Evolutionary conservation across 2,888 invertebrate genomes (phyloP).

Genomic region (Dermolepida albohirtum): DNA sequence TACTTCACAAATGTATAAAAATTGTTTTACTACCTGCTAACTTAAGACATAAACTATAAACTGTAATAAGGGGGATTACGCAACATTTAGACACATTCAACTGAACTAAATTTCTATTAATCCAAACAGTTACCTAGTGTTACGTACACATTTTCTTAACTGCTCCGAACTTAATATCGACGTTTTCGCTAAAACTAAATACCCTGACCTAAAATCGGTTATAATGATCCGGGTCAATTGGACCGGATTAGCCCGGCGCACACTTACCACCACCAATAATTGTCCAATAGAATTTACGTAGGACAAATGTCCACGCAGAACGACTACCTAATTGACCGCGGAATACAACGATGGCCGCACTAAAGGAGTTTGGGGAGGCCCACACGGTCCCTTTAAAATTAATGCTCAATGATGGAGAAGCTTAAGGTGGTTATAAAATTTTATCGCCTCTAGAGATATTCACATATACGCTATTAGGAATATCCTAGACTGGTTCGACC

Average conservation of each 20-base stretch:
- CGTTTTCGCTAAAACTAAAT: conserved; percentile 1
- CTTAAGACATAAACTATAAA: too few species aligned
- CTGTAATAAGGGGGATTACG: too few species aligned
- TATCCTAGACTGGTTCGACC: too few species aligned
- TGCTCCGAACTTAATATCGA: neutral
- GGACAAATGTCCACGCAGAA: too few species aligned
- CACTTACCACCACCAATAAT: conserved; percentile 3
- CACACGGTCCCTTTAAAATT: neutral
- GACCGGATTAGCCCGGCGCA: neutral
- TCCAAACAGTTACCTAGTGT: too few species aligned
- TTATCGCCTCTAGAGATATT: conserved; percentile 1
- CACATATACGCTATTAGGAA: neutral
- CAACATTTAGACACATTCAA: too few species aligned
- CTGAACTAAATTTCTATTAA: too few species aligned
- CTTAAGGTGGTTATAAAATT: conserved; percentile 6
- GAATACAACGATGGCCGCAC: neutral
- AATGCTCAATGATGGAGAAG: conserved; percentile 4
- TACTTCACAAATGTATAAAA: too few species aligned
- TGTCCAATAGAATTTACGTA: too few species aligned
- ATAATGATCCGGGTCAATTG: conserved; percentile 7
- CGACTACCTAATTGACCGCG: too few species aligned
- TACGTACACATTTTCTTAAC: too few species aligned
- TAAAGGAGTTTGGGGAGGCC: neutral
- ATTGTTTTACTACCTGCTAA: too few species aligned
- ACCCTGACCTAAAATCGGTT: conserved; percentile 10